These are phyloP conservation scores for Plagodis dolabraria DNA, from an alignment of 2,888 invertebrate species.

Conservation along the genomic window DNA sequence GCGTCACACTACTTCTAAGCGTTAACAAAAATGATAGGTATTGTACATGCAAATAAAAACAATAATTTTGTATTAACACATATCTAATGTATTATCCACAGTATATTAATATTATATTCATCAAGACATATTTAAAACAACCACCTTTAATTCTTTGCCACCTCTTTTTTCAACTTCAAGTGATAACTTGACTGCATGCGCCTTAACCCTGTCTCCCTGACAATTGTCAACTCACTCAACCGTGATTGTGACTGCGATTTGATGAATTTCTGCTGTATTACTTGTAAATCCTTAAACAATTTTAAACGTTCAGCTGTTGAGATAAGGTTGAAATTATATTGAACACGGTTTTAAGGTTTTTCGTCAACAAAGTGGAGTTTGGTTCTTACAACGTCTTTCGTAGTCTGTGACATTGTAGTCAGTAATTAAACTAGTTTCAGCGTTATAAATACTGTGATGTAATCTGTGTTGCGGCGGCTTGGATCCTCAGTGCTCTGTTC, in stretches of 20 bases:
- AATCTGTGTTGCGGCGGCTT: neutral
- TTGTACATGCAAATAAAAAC: no score
- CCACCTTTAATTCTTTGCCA: slow-evolving; percentile 8
- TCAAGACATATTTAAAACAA: no score
- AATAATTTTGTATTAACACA: no score
- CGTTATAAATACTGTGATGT: neutral
- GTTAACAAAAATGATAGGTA: no score
- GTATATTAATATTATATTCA: no score
- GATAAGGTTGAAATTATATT: slow-evolving; percentile 14
- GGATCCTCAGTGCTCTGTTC: slow-evolving; percentile 26
- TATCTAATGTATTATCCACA: no score
- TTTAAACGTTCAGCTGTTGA: slow-evolving; percentile 16
- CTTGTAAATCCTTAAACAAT: slow-evolving; percentile 34
- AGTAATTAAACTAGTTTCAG: slow-evolving; percentile 22
- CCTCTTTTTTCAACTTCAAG: slow-evolving; percentile 3
- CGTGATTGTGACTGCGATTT: slow-evolving; percentile 73
- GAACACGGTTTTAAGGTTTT: slow-evolving; percentile 19
- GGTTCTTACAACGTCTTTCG: slow-evolving; percentile 13
- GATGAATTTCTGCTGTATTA: slow-evolving; percentile 69
- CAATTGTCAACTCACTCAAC: slow-evolving; percentile 51
- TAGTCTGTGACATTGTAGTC: slow-evolving; percentile 16
- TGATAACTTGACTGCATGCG: slow-evolving; percentile 40
- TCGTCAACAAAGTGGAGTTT: slow-evolving; percentile 13
- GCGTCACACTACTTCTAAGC: no score
- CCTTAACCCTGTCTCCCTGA: slow-evolving; percentile 47